These are phyloP conservation scores for Lucilia sericata DNA, from an alignment of 1,140 invertebrate species.

Conservation along the genomic window DNA sequence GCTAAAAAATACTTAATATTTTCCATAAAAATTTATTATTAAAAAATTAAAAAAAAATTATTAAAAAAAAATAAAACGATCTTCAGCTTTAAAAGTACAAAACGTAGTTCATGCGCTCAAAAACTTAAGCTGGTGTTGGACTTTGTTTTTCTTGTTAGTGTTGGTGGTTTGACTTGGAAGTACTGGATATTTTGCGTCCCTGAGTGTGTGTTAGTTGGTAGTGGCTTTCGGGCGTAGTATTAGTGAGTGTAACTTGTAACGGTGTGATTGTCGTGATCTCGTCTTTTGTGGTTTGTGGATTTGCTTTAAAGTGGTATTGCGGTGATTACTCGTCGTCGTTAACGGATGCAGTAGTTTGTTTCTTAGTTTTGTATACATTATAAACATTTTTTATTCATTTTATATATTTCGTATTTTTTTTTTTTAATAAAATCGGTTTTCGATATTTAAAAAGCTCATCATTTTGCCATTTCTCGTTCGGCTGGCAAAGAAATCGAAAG, in stretches of 20 bases:
- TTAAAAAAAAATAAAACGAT: neutral
- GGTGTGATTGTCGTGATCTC: slow-evolving; percentile 41
- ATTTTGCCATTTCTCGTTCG: slow-evolving; percentile 68
- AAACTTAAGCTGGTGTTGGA: neutral
- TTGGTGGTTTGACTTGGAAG: too few species aligned
- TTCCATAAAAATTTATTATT: neutral
- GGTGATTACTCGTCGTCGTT: slow-evolving; percentile 26
- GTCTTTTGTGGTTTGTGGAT: slow-evolving; percentile 18
- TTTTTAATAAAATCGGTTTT: slow-evolving; percentile 53
- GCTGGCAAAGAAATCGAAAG: slow-evolving; percentile 68
- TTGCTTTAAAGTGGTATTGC: neutral
- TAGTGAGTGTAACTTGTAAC: slow-evolving; percentile 20
- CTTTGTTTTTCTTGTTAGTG: neutral
- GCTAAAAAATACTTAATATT: slow-evolving; percentile 8
- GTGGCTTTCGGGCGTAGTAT: neutral
- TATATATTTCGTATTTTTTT: neutral
- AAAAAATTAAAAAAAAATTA: neutral
- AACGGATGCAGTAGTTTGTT: slow-evolving; percentile 40
- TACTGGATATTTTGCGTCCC: neutral
- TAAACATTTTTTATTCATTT: slow-evolving; percentile 2
- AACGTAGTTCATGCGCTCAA: neutral
- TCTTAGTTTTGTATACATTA: neutral
- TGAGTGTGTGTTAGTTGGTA: neutral
- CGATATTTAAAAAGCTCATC: slow-evolving; percentile 64
- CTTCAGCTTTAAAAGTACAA: slow-evolving; percentile 1